Conservation (phyloP, 2,888 invertebrate genomes). For the Leptopterna dolabrata region DNA sequence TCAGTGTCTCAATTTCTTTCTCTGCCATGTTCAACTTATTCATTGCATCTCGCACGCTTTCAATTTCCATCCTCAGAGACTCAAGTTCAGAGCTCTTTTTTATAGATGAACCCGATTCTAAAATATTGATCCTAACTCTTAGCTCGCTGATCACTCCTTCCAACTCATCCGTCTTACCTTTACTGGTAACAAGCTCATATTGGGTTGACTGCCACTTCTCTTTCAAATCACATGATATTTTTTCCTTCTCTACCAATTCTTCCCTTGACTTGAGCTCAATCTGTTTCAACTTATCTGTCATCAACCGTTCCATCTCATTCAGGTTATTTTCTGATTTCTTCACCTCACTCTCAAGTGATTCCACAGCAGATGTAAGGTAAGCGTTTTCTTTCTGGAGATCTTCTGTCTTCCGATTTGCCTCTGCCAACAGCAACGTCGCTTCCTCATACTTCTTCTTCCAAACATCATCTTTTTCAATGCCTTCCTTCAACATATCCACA, state of each 20-base stretch:
- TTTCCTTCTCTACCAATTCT: not conserved
- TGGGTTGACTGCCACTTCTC: not conserved
- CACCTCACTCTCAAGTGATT: not conserved
- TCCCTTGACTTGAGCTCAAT: slow-evolving; percentile 13
- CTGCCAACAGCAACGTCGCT: not conserved
- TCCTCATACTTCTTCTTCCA: not conserved
- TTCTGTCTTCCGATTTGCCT: not conserved
- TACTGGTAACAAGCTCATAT: not conserved
- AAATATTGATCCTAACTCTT: not conserved
- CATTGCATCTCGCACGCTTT: not conserved
- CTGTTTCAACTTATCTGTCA: not conserved
- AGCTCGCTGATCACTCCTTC: not conserved
- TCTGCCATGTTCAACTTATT: not conserved
- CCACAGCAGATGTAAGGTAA: not conserved
- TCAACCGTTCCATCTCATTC: not conserved
- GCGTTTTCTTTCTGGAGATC: not conserved
- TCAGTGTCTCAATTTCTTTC: slow-evolving; percentile 25
- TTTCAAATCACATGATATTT: not conserved
- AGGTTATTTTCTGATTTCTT: not conserved
- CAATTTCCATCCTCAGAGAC: slow-evolving; percentile 35
- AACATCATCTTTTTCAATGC: not conserved
- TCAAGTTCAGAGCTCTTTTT: slow-evolving; percentile 20
- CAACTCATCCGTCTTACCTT: not conserved
- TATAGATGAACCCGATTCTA: not conserved
- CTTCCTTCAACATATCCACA: not conserved